phyloP scores from a whole-genome alignment of 1,140 invertebrate genomes.

The Brachionus rotundiformis region DNA sequence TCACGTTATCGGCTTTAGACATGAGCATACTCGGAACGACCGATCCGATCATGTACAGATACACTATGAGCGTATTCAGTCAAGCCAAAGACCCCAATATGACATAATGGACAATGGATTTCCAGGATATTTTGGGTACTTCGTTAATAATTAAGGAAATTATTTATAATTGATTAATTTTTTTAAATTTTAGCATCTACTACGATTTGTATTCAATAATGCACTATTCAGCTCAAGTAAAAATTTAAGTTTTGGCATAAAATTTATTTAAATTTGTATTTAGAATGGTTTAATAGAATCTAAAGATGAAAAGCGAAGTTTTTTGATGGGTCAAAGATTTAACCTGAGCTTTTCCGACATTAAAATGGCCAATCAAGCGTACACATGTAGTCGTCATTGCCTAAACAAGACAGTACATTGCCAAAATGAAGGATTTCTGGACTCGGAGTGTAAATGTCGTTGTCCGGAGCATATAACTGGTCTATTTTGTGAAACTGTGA shows the following conservation, averaged over 20 bases:
- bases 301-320: slow-evolving; percentile 53
- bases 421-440: slow-evolving; percentile 44
- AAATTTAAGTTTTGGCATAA: neutral
- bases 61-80: slow-evolving; percentile 56
- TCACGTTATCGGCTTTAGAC: slow-evolving; percentile 69
- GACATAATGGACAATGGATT: slow-evolving; percentile 32
- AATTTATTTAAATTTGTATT: neutral
- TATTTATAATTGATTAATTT: neutral
- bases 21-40: slow-evolving; percentile 60
- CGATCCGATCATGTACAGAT: slow-evolving; percentile 58
- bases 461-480: slow-evolving; percentile 49
- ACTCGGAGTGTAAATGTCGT: slow-evolving; percentile 27
- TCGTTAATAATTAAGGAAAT: neutral
- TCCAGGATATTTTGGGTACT: slow-evolving; percentile 52
- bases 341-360: slow-evolving; percentile 56
- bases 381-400: slow-evolving; percentile 54
- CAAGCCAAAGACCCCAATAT: slow-evolving; percentile 4
- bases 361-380: slow-evolving; percentile 57
- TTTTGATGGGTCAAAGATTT: slow-evolving; percentile 55
- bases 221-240: slow-evolving; percentile 54
- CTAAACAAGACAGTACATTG: neutral
- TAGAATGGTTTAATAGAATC: slow-evolving; percentile 46
- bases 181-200: slow-evolving; percentile 14
- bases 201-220: slow-evolving; percentile 56
- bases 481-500: slow-evolving; percentile 27